phyloP scores from a whole-genome alignment of 2,113 vertebrate genomes.

The Hippopotamus amphibius region DNA sequence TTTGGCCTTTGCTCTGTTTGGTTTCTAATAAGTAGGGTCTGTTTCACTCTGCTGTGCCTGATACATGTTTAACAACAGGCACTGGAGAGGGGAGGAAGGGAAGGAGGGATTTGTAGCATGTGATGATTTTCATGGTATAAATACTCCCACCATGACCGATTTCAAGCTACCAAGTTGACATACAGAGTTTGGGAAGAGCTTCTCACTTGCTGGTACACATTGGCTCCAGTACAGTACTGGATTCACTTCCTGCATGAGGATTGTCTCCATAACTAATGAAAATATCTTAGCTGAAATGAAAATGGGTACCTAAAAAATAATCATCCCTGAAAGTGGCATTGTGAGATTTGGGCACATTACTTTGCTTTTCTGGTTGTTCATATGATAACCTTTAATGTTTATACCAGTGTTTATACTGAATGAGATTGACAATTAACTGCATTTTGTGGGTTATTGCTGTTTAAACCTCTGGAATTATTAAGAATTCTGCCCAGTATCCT shows the following conservation, averaged over 20 bases:
- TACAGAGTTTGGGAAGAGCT: background rate
- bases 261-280: background rate
- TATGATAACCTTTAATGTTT: background rate
- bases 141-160: background rate
- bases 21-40: background rate
- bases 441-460: background rate
- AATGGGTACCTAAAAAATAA: background rate
- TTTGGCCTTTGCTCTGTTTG: background rate
- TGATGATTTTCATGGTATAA: background rate
- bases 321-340: background rate
- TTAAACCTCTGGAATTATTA: background rate
- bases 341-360: background rate
- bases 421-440: background rate
- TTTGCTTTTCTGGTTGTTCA: background rate
- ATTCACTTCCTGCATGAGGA: background rate
- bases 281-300: background rate
- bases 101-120: background rate
- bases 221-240: too few species aligned
- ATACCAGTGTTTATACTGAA: background rate
- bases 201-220: background rate
- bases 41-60: background rate
- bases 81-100: accelerated
- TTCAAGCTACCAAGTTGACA: background rate
- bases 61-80: background rate
- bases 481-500: background rate